These are phyloP conservation scores for Australoheros facetus DNA, from an alignment of 2,797 vertebrate genomes.

Conservation along the genomic window DNA sequence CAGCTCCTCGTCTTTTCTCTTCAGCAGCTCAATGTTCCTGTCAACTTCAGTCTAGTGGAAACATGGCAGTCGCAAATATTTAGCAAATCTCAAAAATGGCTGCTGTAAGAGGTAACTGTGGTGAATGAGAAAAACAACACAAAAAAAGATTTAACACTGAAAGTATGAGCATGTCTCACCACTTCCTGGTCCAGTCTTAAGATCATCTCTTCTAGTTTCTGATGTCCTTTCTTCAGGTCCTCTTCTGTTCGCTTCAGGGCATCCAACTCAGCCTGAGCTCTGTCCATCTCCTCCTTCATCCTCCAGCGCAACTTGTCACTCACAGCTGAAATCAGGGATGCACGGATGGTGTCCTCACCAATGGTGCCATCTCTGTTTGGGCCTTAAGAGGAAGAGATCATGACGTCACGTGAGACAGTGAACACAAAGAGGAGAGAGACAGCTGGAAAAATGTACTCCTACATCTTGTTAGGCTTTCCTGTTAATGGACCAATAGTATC, in stretches of 20 bases:
- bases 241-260: conserved; percentile 97
- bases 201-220: conserved; percentile 98
- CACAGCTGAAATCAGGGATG: conserved; percentile 96
- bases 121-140: neutral
- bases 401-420: neutral
- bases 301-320: conserved; percentile 98
- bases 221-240: conserved; percentile 97
- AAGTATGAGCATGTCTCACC: conserved; percentile 79
- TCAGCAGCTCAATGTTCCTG: conserved; percentile 95
- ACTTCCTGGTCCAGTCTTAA: conserved; percentile 96
- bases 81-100: neutral
- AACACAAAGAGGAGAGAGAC: neutral
- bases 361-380: conserved; percentile 94
- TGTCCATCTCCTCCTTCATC: conserved; percentile 99
- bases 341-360: conserved; percentile 96
- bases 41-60: conserved; percentile 90
- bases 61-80: neutral
- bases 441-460: neutral
- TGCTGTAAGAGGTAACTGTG: accelerated
- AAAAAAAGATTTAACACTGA: accelerated
- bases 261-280: conserved; percentile 96
- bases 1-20: conserved; percentile 97
- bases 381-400: conserved; percentile 72
- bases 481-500: too few relatives aligned
- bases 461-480: neutral